Evolutionary conservation across 1,140 invertebrate genomes (phyloP), one percentile per base, ranked within the genome.

Genomic region (Drosophila bipectinata): DNA sequence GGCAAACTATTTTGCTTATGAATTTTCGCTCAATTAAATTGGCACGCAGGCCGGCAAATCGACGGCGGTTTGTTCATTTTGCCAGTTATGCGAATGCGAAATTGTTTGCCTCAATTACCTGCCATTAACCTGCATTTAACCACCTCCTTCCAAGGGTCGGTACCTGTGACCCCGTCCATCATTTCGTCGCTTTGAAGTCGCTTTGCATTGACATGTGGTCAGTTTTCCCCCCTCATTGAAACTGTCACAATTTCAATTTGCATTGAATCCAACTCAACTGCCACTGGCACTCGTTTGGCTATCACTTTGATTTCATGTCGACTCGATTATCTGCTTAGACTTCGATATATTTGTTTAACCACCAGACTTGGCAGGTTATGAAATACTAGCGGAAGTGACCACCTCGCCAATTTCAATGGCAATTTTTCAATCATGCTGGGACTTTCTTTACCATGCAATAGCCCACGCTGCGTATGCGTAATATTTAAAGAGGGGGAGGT

Each of bases 151-250:
- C 26, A 45, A 12, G 41, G 41, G 14, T 18, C 41, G 6, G n/a
- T 44, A 14, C 14, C 39, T 10, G 15, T 37, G 18, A 18, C 14
- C 28, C n/a, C 34, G 24, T 61, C 69, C 64, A 59, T 85, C 82
- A 87, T 72, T 72, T 87, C 60, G 78, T 64, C 64, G 82, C 82
- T 85, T 85, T 85, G 82, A 85, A 87, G 82, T 87, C 72, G 48
- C 44, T 64, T 75, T 82, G 69, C 82, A 78, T 85, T 82, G 82
- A 85, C 78, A 87, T 85, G 82, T 85, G 82, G 82, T 68, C 71
- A 79, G 78, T 82, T 14, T 85, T 82, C 81, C 79, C 74, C 44
- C 54, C 28, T 1, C 10, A 21, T 4, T 44, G 3, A n/a, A 76
- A 76, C 72, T 77, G 73, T 76, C 73, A 76, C 63, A 76, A 77